These are phyloP conservation scores for Chloropsis hardwickii DNA, from an alignment of 2,113 vertebrate genomes.

Conservation along the genomic window DNA sequence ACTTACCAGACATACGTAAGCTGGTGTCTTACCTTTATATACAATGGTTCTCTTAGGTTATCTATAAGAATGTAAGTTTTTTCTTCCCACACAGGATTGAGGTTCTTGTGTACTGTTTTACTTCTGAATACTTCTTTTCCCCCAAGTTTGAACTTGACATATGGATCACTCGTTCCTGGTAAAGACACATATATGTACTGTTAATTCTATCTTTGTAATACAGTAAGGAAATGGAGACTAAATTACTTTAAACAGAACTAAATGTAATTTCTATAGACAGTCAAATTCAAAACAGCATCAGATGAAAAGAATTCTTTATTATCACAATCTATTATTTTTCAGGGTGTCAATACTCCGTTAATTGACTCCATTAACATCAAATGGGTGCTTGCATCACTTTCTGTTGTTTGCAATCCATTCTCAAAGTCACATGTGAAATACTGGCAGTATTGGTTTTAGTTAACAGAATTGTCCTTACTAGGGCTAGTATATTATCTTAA, in stretches of 20 bases:
- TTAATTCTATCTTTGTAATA: neutral
- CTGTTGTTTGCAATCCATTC: neutral
- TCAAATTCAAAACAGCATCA: neutral
- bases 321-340: neutral
- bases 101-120: conserved; percentile 94
- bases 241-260: neutral
- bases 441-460: neutral
- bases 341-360: neutral
- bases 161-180: conserved; percentile 94
- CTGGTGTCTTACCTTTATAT: conserved; percentile 85
- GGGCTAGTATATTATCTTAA: neutral
- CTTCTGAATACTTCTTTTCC: conserved; percentile 97
- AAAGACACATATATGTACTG: neutral
- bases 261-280: neutral
- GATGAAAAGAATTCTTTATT: neutral
- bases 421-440: neutral
- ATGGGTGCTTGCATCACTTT: neutral
- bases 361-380: neutral
- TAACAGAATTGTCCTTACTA: neutral
- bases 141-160: conserved; percentile 97
- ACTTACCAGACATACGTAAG: neutral
- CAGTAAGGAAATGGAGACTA: neutral
- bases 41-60: conserved; percentile 83
- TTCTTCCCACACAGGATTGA: conserved; percentile 98
- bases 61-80: conserved; percentile 83